Conservation (phyloP, 1,140 invertebrate genomes). For the Penaeus vannamei region DNA sequence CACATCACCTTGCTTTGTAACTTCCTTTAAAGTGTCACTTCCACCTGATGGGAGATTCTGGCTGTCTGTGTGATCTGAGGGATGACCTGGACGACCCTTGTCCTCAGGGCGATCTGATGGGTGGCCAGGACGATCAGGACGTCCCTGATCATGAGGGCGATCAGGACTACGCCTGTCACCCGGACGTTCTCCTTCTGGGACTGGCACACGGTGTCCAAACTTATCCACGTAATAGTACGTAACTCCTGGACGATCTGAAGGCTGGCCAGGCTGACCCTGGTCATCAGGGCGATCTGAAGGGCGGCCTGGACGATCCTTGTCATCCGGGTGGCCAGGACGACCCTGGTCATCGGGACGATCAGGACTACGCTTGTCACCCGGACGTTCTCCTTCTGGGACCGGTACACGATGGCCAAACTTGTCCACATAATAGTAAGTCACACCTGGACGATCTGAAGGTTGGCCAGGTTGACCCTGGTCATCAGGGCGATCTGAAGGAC, state of each 20-base stretch:
- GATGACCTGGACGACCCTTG: not conserved
- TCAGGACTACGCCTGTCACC: not conserved
- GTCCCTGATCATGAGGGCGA: not conserved
- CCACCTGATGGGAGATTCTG: not conserved
- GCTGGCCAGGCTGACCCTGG: not conserved
- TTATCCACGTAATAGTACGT: no score
- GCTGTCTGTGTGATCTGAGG: not conserved
- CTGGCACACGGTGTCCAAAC: no score
- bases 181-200: conserved; percentile 28
- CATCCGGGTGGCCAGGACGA: not conserved
- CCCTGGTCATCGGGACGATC: not conserved
- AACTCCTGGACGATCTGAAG: not conserved
- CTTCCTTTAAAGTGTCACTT: not conserved
- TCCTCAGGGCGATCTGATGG: not conserved
- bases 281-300: not conserved
- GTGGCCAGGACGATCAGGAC: not conserved
- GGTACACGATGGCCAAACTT: no score
- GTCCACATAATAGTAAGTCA: no score
- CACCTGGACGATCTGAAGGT: not conserved
- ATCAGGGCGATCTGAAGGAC: not conserved
- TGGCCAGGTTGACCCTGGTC: not conserved
- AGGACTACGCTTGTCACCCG: not conserved
- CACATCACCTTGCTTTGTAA: not conserved
- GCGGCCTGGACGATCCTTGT: not conserved
- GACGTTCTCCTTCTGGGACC: not conserved